Conservation (phyloP, 2,797 vertebrate species). For the Ibycter americanus region DNA sequence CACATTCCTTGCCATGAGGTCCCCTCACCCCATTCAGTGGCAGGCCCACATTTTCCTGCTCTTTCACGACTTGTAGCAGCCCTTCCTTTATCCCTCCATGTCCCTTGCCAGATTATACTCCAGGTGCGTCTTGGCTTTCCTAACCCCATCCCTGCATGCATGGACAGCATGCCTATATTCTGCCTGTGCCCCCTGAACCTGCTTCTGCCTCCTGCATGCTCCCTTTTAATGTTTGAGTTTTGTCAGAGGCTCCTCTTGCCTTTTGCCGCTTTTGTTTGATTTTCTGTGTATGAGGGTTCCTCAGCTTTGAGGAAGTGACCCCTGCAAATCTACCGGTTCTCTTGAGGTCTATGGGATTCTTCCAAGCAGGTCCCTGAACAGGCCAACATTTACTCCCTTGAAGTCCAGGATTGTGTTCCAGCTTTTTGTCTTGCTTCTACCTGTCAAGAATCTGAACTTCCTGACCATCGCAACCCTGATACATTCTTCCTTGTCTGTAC, state of each 20-base stretch:
- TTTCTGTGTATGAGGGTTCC: background rate
- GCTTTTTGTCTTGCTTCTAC: background rate
- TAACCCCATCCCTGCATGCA: background rate
- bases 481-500: background rate
- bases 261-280: background rate
- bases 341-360: no score
- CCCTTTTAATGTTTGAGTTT: background rate
- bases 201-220: background rate
- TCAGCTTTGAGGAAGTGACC: background rate
- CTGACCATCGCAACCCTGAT: background rate
- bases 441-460: background rate
- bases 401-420: background rate
- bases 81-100: no score
- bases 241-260: background rate
- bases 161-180: background rate
- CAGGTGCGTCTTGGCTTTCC: no score
- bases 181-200: background rate
- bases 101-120: no score
- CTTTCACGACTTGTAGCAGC: no score
- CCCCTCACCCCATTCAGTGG: background rate
- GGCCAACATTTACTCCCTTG: background rate
- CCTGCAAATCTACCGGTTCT: no score
- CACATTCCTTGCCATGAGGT: background rate
- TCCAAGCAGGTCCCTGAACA: no score
- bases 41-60: no score